phyloP scores from a whole-genome alignment of 2,888 invertebrate genomes.

The Boloria euphrosyne region DNA sequence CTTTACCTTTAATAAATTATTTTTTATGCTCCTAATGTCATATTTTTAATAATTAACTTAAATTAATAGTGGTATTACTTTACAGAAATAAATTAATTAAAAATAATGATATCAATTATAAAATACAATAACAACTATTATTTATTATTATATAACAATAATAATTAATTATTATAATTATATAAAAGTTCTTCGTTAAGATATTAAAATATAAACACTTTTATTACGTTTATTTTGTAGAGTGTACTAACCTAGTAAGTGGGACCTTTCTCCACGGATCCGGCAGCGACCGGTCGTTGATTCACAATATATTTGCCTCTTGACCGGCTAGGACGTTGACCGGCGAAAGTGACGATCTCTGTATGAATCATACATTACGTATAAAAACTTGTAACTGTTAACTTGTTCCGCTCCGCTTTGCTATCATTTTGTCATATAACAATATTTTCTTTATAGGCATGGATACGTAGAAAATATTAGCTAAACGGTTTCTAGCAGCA shows the following conservation, averaged over 20 bases:
- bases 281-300: conserved; percentile 30
- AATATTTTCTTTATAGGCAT: no score
- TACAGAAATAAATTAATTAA: no score
- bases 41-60: no score
- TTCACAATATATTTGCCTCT: conserved; percentile 23
- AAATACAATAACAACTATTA: no score
- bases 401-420: no score
- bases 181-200: neutral
- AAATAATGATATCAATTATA: no score
- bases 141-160: no score
- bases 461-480: no score
- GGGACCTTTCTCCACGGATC: conserved; percentile 35
- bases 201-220: neutral
- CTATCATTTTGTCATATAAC: no score
- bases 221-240: conserved; percentile 9
- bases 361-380: neutral
- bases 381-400: neutral
- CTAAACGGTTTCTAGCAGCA: no score
- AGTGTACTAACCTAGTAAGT: conserved; percentile 32
- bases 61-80: no score
- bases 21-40: neutral
- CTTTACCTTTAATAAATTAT: neutral
- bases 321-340: conserved; percentile 33
- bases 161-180: no score
- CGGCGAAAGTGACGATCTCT: conserved; percentile 31